Conservation (phyloP, 2,797 vertebrate genomes). For the Xenopus petersii region DNA sequence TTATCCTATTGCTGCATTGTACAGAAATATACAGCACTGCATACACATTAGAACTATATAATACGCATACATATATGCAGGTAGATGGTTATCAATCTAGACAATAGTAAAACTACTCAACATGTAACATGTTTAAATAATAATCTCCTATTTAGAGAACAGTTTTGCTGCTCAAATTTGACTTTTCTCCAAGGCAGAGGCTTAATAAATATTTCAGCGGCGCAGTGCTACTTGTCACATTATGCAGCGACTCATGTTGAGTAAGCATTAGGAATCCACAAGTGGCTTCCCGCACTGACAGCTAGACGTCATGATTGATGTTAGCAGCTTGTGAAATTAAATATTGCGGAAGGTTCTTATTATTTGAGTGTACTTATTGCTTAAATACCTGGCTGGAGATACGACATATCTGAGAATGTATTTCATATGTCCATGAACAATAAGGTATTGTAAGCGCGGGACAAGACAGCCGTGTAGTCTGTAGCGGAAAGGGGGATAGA, state of each 20-base stretch:
- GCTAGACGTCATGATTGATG: neutral
- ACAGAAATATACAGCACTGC: too few relatives aligned
- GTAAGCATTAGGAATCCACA: slow-evolving; percentile 3
- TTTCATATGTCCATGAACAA: neutral
- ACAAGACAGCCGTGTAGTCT: too few relatives aligned
- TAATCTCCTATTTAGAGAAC: too few relatives aligned
- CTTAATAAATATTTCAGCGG: slow-evolving; percentile 1
- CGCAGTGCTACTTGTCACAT: neutral
- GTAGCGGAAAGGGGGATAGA: too few relatives aligned
- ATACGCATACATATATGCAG: too few relatives aligned
- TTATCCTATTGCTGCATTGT: too few relatives aligned
- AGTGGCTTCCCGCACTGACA: neutral
- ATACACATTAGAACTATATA: too few relatives aligned
- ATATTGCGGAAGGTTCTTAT: neutral
- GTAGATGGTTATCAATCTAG: too few relatives aligned
- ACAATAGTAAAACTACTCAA: too few relatives aligned
- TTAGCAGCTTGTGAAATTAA: neutral
- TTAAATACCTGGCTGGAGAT: neutral
- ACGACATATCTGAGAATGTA: neutral
- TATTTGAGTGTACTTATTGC: neutral
- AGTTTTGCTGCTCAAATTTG: too few relatives aligned
- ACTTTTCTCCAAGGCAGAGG: slow-evolving; percentile 1
- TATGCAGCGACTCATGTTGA: slow-evolving; percentile 2
- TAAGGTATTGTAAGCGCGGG: too few relatives aligned
- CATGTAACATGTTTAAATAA: too few relatives aligned